Base-by-base conservation (phyloP, 2,888 invertebrate genomes). In the Homarus gammarus region DNA sequence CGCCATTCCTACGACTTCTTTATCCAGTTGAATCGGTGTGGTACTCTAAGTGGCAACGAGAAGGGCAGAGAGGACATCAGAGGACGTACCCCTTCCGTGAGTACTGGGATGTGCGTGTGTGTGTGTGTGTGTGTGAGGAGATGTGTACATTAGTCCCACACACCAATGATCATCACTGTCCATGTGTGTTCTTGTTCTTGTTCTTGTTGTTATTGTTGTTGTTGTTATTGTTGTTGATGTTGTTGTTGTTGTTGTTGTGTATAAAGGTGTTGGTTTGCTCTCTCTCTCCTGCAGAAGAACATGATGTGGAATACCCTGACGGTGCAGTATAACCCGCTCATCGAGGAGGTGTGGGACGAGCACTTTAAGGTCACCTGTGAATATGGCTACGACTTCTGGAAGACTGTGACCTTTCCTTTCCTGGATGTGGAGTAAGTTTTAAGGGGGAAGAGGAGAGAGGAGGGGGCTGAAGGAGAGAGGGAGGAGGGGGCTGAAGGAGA, bases 251-350 rank as follows among this genome's bases (percentile, higher is more conserved):
- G n/a, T n/a, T n/a, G n/a, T n/a, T n/a, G n/a, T n/a, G n/a, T n/a
- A n/a, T n/a, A 72, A 18, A 5, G 31, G 12, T 27, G 31, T 44
- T 15, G 51, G 1, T n/a, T 12, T 3, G 40, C 44, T 49, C 33
- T 15, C 15, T 22, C 93, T 77, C 77, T 84, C 85, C 86, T 85
- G 75, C 95, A 97, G 97, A 97, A 98, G 95, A 98, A 98, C 94
- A 96, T 98, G 93, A 98, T 98, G 98, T 98, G 98, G 98, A 98
- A 98, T 94, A 98, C 98, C 0, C 97, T 98, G 84, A 98, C 98
- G 2, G 98, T 98, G 84, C 98, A 98, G 94, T 98, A 98, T 94
- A 98, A 98, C 94, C 96, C 98, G 0, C 94, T 98, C 92, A 98
- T 98, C 88, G 98, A 98, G 93, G 98, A 98, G 93, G 98, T 98